Conservation (phyloP, 2,797 vertebrate species). For the Leucoraja ocellata region DNA sequence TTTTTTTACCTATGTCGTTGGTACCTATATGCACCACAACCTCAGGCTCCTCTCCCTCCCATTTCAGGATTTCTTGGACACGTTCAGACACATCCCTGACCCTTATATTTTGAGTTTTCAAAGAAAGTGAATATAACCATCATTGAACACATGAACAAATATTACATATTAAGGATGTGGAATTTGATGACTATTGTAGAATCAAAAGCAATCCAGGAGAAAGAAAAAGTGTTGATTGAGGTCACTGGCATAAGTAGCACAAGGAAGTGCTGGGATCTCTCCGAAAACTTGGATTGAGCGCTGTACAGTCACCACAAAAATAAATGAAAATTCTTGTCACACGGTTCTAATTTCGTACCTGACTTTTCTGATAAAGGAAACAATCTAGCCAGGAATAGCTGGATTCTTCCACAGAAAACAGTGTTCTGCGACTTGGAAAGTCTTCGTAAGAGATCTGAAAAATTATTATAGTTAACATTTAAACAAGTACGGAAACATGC, state of each 20-base stretch:
- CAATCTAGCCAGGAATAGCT: constrained; percentile 89
- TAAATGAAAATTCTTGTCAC: background rate
- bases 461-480: background rate
- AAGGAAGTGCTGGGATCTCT: background rate
- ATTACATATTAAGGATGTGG: background rate
- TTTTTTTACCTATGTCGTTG: too few species aligned
- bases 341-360: constrained; percentile 59
- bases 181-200: background rate
- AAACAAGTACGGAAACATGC: background rate
- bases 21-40: too few species aligned
- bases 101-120: background rate
- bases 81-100: too few species aligned
- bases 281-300: background rate
- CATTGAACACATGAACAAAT: background rate
- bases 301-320: background rate
- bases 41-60: too few species aligned
- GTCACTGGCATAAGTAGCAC: background rate
- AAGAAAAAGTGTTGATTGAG: background rate
- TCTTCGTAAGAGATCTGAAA: constrained; percentile 83
- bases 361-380: constrained; percentile 97
- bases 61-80: too few species aligned
- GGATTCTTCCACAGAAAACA: constrained; percentile 95
- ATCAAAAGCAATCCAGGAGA: background rate
- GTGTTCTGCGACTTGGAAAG: constrained; percentile 97
- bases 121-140: background rate